phyloP scores from a whole-genome alignment of 2,113 vertebrate genomes.

The Verasper variegatus region DNA sequence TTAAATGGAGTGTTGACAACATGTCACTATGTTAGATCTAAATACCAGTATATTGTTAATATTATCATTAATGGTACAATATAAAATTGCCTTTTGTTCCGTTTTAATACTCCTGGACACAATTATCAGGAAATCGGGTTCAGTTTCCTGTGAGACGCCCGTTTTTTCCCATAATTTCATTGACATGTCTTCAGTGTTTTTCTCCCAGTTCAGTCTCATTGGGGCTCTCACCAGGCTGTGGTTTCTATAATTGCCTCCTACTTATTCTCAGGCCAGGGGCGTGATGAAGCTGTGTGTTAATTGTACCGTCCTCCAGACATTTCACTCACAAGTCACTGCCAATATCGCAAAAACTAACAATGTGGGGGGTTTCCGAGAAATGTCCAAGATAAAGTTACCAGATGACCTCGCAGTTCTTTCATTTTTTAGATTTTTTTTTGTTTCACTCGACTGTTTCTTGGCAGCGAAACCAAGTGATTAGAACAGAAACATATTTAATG shows the following conservation, averaged over 20 bases:
- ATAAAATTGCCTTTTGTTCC: no score
- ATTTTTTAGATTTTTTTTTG: background rate
- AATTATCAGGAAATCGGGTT: constrained; percentile 10
- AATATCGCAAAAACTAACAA: background rate
- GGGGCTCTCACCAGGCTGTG: constrained; percentile 37
- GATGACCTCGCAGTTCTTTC: constrained; percentile 37
- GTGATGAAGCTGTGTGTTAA: constrained; percentile 62
- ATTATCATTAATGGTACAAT: no score
- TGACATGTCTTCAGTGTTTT: constrained; percentile 56
- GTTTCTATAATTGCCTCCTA: constrained; percentile 70
- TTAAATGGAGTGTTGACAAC: no score
- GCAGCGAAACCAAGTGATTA: no score
- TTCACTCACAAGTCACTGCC: constrained; percentile 41
- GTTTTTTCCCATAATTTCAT: constrained; percentile 46
- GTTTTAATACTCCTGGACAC: background rate
- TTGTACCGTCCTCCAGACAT: constrained; percentile 55
- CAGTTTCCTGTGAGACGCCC: background rate
- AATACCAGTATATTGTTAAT: no score
- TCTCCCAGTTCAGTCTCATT: constrained; percentile 50
- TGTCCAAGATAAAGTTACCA: constrained; percentile 17
- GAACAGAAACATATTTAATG: no score
- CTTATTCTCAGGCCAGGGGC: constrained; percentile 63
- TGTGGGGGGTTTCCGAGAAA: constrained; percentile 3
- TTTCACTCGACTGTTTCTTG: no score
- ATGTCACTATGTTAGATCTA: no score